phyloP scores from a whole-genome alignment of 2,113 vertebrate species.

The Vidua chalybeata region DNA sequence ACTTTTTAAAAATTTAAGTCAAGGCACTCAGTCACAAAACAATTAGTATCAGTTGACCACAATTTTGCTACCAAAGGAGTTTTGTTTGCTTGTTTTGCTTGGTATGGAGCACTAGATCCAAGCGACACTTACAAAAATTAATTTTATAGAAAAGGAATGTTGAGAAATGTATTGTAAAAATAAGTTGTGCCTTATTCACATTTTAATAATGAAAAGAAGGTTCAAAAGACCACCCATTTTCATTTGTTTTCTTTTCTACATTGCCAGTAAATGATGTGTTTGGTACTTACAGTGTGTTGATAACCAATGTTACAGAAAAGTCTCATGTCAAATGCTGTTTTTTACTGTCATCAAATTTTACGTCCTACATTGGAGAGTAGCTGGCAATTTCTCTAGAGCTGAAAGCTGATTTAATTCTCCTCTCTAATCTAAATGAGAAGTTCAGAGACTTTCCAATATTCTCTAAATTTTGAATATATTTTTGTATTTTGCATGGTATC shows the following conservation, averaged over 20 bases:
- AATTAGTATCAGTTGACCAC: background rate
- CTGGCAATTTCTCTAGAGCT: background rate
- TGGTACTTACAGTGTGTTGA: fast-evolving
- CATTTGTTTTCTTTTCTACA: background rate
- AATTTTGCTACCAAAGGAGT: background rate
- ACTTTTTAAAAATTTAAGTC: background rate
- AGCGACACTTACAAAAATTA: background rate
- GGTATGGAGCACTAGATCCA: background rate
- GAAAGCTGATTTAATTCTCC: background rate
- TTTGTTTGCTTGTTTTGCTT: background rate
- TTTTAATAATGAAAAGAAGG: background rate
- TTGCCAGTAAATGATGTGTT: background rate
- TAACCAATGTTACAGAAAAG: background rate
- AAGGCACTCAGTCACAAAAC: background rate
- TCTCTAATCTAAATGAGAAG: background rate
- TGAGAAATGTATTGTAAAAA: background rate
- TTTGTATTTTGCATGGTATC: background rate
- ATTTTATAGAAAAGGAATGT: background rate
- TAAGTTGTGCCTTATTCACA: background rate
- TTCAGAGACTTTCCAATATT: background rate
- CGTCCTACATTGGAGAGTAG: background rate
- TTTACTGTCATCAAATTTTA: background rate
- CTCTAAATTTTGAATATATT: background rate
- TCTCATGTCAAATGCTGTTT: background rate
- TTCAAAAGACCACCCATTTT: background rate